Base-by-base conservation (phyloP, 1,140 invertebrate species). In the Drosophila parabipectinata region DNA sequence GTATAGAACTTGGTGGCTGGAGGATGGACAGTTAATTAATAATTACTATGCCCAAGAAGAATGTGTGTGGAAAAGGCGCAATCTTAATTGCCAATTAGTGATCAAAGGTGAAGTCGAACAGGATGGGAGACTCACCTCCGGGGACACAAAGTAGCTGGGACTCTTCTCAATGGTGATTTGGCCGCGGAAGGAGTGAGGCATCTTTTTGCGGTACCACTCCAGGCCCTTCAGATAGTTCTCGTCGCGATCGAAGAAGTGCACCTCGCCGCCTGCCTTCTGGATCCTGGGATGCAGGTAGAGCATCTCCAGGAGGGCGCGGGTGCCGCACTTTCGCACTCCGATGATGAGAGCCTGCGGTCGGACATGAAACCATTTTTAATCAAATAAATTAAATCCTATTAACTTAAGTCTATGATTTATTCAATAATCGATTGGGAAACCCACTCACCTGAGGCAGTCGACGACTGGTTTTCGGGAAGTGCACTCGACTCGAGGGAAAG, bases 161-260 rank as follows among this genome's bases (percentile, higher is more conserved):
- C 97, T 98, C 92, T 99, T 99, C 92, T 99, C 98, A 79, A 99
- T 98, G 12, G 98, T 99, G 68, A 99, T 95, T 92, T 99, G 97
- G 21, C 96, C 96, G 59, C 94, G 94, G 91, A 96, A 96, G 0
- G 97, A 98, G 79, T 96, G 95, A 4, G 98, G 98, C 98, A 99
- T 99, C 93, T 97, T 96, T 72, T 94, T 95, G 48, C 96, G 92
- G 92, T 99, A 99, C 98, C 98, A 99, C 51, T 98, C 97, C 32
- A 98, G 93, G 2, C 98, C 98, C 61, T 95, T 95, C 48, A 95
- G 94, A 91, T 98, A 99, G 91, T 98, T 97, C 84, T 97, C 96
- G 88, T 97, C 96, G 3, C 96, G 93, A 92, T 98, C 98, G 92
- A 98, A 98, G 93, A 98, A 98, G 92, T 98, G 97, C 4, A 98